Base-by-base conservation (phyloP, 2,113 vertebrate genomes). In the Oreotrochilus melanogaster region DNA sequence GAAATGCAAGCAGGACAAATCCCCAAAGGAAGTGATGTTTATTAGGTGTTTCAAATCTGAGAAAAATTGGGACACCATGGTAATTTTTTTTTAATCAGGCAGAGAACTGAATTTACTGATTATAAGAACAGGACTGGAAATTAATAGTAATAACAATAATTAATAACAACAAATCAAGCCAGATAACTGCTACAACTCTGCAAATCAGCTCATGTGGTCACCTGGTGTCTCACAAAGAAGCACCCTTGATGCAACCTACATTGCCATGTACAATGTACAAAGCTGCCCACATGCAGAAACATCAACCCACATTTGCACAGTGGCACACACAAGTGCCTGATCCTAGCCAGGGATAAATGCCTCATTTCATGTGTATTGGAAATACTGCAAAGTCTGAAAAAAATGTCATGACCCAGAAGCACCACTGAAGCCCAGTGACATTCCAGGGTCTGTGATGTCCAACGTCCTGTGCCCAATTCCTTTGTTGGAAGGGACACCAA, bases 1-100 rank as follows among this genome's bases (percentile, higher is more conserved):
- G 43, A 83, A 92, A 81, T 67, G 21, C 74, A 56, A 94, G 51
- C 45, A 86, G 51, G 76, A 94, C 72, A 93, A 95, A 86, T 94
- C 47, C 72, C 75, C 64, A 81, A 93, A 95, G 86, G 37, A 88
- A 92, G 27, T 39, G 39, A 60, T 64, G 28, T 90, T 88, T 66
- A 50, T 79, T 62, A 92, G 54, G 54, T 71, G 64, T 70, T 93
- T 79, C 79, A 93, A 6, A 83, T 96, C 92, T 67, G 51, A 95
- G 33, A 91, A 90, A 97, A 95, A 88, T 2, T 93, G 69, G 86
- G 75, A 83, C 88, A 92, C 33, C 30, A 9, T 89, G 45, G 88
- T 79, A 9, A 45, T 58, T 73, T 87, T 42, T 62, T 48, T 73
- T 85, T 88, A 4, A 45, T 50, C 78, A 47, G 25, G 47, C 71